A percentile compares a stretch with the other conserved stretches of the same genome.
phyloP scores from a whole-genome alignment of 2,113 vertebrate genomes.

The Microtus pennsylvanicus region DNA sequence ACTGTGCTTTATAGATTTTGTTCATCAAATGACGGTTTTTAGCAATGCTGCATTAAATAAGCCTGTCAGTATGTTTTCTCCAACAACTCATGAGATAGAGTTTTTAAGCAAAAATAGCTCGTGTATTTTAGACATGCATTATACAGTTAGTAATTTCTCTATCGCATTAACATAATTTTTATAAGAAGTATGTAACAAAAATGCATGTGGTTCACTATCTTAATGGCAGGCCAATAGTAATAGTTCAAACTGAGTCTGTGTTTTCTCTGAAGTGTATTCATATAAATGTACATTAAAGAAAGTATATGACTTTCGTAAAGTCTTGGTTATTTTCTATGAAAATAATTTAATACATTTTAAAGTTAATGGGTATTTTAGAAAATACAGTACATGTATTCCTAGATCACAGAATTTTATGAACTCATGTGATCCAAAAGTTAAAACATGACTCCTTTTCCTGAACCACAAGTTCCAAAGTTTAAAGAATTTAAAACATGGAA shows the following conservation, averaged over 20 bases:
- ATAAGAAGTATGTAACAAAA: neutral
- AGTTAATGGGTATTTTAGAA: neutral
- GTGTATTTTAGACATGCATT: neutral
- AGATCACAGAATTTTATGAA: neutral
- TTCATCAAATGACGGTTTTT: neutral
- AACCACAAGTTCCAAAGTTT: neutral
- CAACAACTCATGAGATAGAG: neutral
- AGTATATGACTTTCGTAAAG: slow-evolving; percentile 27
- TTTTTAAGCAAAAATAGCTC: neutral
- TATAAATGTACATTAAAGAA: neutral
- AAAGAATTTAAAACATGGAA: neutral
- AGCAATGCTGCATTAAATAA: neutral
- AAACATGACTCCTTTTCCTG: neutral
- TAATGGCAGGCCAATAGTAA: neutral
- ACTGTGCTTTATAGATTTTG: neutral
- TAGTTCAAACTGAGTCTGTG: neutral
- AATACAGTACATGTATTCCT: neutral
- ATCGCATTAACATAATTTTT: neutral
- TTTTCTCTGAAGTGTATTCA: neutral
- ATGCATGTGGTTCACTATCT: neutral
- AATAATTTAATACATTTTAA: neutral
- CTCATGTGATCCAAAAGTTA: slow-evolving; percentile 4
- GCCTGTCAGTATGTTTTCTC: neutral
- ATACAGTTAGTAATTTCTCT: neutral
- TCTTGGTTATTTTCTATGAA: neutral